phyloP scores from a whole-genome alignment of 2,113 vertebrate genomes.

The Lanius ludovicianus region DNA sequence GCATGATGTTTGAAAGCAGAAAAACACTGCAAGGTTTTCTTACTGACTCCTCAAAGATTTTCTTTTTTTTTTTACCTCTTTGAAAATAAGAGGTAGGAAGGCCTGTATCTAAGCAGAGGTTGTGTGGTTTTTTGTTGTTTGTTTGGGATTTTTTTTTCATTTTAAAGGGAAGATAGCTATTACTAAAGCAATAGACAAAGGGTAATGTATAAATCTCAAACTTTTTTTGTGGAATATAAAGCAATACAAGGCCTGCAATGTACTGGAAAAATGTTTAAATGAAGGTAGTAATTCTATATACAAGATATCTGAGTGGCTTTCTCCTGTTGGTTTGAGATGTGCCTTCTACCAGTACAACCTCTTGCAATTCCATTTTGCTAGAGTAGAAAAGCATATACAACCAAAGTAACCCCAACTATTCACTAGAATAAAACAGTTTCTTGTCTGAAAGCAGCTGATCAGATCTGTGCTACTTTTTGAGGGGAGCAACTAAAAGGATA shows the following conservation, averaged over 20 bases:
- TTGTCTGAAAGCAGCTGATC: background rate
- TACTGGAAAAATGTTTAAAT: background rate
- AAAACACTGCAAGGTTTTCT: background rate
- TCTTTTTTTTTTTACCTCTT: background rate
- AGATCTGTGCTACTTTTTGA: background rate
- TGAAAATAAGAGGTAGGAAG: slow-evolving; percentile 5
- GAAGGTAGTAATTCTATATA: background rate
- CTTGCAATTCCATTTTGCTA: background rate
- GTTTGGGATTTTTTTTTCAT: background rate
- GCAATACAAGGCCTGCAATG: background rate
- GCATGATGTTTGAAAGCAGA: slow-evolving; percentile 1
- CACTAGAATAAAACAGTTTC: background rate
- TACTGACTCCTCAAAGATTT: background rate
- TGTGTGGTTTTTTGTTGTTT: background rate
- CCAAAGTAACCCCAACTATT: background rate
- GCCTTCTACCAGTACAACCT: background rate
- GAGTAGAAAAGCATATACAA: background rate
- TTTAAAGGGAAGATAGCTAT: background rate
- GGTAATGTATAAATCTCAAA: background rate
- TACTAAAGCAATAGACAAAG: background rate
- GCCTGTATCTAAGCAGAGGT: background rate
- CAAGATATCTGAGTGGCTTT: background rate
- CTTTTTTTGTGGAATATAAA: background rate
- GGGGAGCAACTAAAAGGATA: background rate
- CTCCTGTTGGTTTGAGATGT: background rate